Evolutionary conservation across 2,888 invertebrate species (phyloP).

Genomic region (Arenicola marina): DNA sequence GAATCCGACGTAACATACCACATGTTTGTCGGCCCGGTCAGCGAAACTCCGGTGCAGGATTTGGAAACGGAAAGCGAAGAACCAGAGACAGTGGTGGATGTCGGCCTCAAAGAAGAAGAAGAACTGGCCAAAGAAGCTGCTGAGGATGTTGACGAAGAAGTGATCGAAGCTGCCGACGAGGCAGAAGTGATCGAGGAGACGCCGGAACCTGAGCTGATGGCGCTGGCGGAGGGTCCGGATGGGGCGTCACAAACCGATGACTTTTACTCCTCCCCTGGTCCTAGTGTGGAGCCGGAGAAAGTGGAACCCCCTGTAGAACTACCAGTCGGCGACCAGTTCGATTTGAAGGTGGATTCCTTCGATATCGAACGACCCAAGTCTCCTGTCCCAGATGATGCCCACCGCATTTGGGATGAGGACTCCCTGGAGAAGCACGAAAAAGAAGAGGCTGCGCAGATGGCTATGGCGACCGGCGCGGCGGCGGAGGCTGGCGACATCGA

Average conservation of each 20-base stretch:
- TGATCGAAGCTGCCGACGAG: too few species aligned
- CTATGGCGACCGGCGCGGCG: not conserved
- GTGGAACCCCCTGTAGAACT: too few species aligned
- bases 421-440: not conserved
- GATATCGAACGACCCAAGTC: constrained; percentile 66
- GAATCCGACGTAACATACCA: constrained; percentile 26
- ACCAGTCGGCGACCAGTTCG: too few species aligned
- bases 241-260: not conserved
- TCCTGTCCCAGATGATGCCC: constrained; percentile 57
- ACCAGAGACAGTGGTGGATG: not conserved
- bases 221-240: constrained; percentile 17
- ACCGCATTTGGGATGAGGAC: constrained; percentile 16
- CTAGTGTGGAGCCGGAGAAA: too few species aligned
- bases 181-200: constrained; percentile 10
- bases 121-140: too few species aligned
- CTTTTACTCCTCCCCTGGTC: not conserved
- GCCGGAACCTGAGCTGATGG: constrained; percentile 12
- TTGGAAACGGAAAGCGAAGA: not conserved
- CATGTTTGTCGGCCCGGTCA: constrained; percentile 14
- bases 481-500: not conserved
- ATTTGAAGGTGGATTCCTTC: constrained; percentile 51
- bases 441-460: not conserved
- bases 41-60: constrained; percentile 9
- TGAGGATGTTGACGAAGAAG: constrained; percentile 7
- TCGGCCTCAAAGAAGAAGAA: not conserved